Evolutionary conservation across 2,797 vertebrate species (phyloP).

Genomic region (Gallinago stenura): DNA sequence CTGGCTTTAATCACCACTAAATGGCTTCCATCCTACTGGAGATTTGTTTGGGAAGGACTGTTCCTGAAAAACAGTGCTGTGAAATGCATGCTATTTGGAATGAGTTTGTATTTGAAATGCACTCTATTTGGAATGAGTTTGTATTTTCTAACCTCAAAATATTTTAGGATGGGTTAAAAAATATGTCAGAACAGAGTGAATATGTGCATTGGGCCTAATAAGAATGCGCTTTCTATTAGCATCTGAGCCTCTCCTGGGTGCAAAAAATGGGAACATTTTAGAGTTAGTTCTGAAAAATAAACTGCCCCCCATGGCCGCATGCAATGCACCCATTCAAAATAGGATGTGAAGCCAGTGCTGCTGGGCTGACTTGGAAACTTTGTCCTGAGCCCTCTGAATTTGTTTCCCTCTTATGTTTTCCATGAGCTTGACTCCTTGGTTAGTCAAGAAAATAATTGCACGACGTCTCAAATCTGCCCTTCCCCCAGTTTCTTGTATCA

Average conservation of each 20-base stretch:
- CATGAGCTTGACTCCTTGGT: neutral
- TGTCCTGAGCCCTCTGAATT: neutral
- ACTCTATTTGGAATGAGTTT: neutral
- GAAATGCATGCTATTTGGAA: neutral
- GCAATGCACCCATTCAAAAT: neutral
- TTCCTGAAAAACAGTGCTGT: neutral
- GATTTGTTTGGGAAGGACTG: neutral
- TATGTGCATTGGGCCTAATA: neutral
- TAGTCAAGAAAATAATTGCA: slow-evolving; percentile 51
- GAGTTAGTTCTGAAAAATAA: neutral
- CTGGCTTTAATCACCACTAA: neutral
- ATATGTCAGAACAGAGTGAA: neutral
- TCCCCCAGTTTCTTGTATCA: slow-evolving; percentile 63
- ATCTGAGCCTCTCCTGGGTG: neutral
- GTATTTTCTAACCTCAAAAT: neutral
- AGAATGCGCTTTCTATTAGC: neutral
- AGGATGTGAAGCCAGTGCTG: neutral
- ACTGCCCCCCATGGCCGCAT: neutral
- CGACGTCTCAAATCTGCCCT: slow-evolving; percentile 36
- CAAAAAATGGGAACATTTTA: neutral
- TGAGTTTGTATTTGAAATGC: neutral
- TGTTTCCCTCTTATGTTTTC: neutral
- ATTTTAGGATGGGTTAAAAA: slow-evolving; percentile 9
- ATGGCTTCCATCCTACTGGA: neutral
- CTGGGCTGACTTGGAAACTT: neutral